phyloP scores from a whole-genome alignment of 2,888 invertebrate genomes.

The Blastobasis adustella region DNA sequence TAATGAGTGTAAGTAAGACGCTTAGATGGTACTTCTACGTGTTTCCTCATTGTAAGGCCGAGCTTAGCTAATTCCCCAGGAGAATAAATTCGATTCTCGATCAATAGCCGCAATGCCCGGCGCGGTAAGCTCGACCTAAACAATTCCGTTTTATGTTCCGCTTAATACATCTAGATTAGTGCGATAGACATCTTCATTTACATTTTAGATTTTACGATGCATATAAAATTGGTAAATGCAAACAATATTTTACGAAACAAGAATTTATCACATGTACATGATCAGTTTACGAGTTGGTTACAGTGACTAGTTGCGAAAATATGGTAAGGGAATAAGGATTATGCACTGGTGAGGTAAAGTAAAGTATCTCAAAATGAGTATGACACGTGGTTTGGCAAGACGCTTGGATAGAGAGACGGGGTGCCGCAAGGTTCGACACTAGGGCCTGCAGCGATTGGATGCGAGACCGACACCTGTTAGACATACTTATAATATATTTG shows the following conservation, averaged over 20 bases:
- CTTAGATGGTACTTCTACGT: too few relatives aligned
- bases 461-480: too few relatives aligned
- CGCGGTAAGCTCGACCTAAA: slow-evolving; percentile 3
- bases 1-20: too few relatives aligned
- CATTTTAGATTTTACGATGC: slow-evolving; percentile 22
- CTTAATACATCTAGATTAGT: slow-evolving; percentile 22
- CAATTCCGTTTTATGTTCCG: slow-evolving; percentile 20
- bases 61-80: too few relatives aligned
- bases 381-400: slow-evolving; percentile 58
- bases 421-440: slow-evolving; percentile 14
- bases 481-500: too few relatives aligned
- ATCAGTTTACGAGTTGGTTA: slow-evolving; percentile 23
- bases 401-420: slow-evolving; percentile 49
- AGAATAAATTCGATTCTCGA: slow-evolving; percentile 9
- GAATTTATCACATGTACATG: slow-evolving; percentile 29
- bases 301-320: slow-evolving; percentile 37
- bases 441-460: too few relatives aligned
- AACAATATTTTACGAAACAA: slow-evolving; percentile 24
- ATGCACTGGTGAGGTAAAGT: slow-evolving; percentile 18
- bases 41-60: too few relatives aligned
- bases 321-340: slow-evolving; percentile 11
- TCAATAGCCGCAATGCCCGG: slow-evolving; percentile 8
- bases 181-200: slow-evolving; percentile 26
- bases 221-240: slow-evolving; percentile 31
- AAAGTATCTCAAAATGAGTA: slow-evolving; percentile 26